Conservation (phyloP, 2,113 vertebrate species). For the Hylia prasina region DNA sequence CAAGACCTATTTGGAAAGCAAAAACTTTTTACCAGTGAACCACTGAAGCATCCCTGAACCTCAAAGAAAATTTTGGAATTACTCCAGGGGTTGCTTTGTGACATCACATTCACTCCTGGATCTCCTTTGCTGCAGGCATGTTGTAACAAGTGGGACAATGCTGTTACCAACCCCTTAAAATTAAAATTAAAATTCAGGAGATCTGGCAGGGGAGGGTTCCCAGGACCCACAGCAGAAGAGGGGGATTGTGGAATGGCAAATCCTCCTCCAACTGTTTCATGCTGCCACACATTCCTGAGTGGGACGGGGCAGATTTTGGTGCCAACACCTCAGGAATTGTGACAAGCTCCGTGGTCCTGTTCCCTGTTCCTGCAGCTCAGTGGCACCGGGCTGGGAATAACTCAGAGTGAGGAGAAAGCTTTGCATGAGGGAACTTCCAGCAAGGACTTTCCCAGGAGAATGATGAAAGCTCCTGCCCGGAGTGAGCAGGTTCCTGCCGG, state of each 20-base stretch:
- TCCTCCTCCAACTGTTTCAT: background rate
- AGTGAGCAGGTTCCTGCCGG: background rate
- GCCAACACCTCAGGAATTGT: rapidly evolving
- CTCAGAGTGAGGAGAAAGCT: background rate
- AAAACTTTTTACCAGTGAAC: background rate
- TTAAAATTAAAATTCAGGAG: background rate
- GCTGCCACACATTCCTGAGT: background rate
- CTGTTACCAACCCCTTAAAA: background rate
- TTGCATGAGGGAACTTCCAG: slow-evolving; percentile 34
- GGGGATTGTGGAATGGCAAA: background rate
- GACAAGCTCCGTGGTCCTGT: background rate
- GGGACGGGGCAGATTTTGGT: background rate
- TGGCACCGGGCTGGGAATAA: background rate
- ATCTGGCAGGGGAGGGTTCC: background rate
- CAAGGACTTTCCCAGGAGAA: slow-evolving; percentile 30
- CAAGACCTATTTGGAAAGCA: slow-evolving; percentile 1
- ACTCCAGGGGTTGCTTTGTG: background rate
- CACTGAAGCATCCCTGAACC: background rate
- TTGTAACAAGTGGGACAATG: background rate
- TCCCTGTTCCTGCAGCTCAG: background rate
- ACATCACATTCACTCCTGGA: background rate
- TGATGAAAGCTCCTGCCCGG: slow-evolving; percentile 3
- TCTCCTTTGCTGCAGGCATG: background rate
- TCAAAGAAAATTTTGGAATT: slow-evolving; percentile 22
- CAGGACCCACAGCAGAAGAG: background rate